phyloP scores from a whole-genome alignment of 1,140 invertebrate genomes.

The Ceratoteleas bidentatus region DNA sequence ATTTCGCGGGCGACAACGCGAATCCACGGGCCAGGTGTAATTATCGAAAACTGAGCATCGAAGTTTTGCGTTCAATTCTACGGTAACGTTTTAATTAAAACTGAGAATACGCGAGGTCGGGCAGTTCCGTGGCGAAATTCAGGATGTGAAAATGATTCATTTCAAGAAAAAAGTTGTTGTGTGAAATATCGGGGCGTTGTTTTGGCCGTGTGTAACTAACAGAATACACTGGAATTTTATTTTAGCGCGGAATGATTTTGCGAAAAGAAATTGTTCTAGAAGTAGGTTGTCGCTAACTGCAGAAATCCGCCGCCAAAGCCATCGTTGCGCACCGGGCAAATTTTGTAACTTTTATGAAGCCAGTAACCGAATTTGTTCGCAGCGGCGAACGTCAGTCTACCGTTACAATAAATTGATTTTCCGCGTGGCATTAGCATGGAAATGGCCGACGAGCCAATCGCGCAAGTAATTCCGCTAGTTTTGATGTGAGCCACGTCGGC shows the following conservation, averaged over 20 bases:
- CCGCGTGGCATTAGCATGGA: slow-evolving; percentile 21
- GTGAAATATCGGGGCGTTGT: too few relatives aligned
- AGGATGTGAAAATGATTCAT: too few relatives aligned
- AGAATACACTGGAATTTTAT: too few relatives aligned
- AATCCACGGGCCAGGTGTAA: background rate
- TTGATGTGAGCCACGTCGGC: slow-evolving; percentile 5
- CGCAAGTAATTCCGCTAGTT: slow-evolving; percentile 14
- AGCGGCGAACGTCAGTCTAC: background rate
- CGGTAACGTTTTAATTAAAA: too few relatives aligned
- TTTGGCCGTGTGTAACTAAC: too few relatives aligned
- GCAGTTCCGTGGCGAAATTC: background rate
- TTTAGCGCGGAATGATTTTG: too few relatives aligned
- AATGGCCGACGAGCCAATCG: slow-evolving; percentile 7
- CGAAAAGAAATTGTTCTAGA: too few relatives aligned
- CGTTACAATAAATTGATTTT: slow-evolving; percentile 18
- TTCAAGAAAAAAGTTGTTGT: too few relatives aligned
- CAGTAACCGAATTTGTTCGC: too few relatives aligned
- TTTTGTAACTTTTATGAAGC: background rate
- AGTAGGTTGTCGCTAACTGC: too few relatives aligned
- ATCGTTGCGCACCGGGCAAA: background rate
- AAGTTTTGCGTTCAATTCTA: background rate
- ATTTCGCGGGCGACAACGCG: slow-evolving; percentile 4
- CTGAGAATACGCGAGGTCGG: too few relatives aligned
- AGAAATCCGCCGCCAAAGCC: too few relatives aligned
- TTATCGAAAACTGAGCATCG: slow-evolving; percentile 4